Base-by-base conservation (phyloP, 2,113 vertebrate genomes). In the Mustela nigripes region DNA sequence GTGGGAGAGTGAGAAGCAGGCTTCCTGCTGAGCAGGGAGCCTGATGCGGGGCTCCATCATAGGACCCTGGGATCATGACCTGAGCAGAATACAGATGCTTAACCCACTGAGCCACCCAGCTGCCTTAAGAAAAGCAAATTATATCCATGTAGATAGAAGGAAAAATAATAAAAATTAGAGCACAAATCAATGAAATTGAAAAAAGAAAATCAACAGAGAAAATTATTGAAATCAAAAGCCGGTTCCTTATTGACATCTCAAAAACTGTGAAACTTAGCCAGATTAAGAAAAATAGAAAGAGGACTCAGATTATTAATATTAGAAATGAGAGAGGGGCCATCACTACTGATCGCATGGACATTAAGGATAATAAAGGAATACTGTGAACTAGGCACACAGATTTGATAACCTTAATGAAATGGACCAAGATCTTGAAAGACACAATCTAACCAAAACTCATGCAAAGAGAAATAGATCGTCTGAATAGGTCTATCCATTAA, bases 261-360 rank as follows among this genome's bases (percentile, higher is more conserved):
- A 67, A 81, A 91, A 91, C 18, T 82, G 60, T 78, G 79, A 39
- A 82, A 62, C 26, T 95, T 73, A 87, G 26, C 42, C 62, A 69
- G 18, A 48, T 53, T 91, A 93, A 79, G 78, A 89, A 39, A 78
- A 53, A 91, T 85, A 94, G 28, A 80, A 1, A 87, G 42, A 95
- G 39, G 39, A 56, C 22, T 65, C 36, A 74, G 79, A 84, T n/a
- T 84, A 65, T 79, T 62, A 48, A 84, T 58, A 73, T 50, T 60
- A 65, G 1, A 97, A 94, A 94, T 31, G 42, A 92, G 84, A n/a
- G 16, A 2, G 36, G 24, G 31, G 28, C 42, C 24, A 73, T 89
- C 78, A 79, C 78, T 78, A 53, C 45, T 89, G 31, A 80, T 36
- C n/a, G 56, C 78, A 60, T 22, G n/a, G 26, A 42, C 45, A 45